Percentiles rank a stretch among this genome's conserved stretches.
Conservation (phyloP, 2,888 invertebrate genomes). For the Ophion costatus region DNA sequence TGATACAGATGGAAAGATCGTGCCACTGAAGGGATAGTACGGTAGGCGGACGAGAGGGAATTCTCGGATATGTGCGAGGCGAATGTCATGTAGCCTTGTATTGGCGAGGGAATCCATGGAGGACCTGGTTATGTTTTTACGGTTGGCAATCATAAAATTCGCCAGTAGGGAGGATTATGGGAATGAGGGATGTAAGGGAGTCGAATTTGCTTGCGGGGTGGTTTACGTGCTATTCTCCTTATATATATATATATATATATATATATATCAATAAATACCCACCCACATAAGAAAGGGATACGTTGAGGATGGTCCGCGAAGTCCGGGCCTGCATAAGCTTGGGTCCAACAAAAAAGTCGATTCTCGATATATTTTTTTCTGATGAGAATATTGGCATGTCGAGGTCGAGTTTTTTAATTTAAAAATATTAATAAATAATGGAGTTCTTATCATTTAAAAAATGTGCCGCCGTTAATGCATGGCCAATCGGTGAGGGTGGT, state of each 20-base stretch:
- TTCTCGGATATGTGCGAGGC: constrained; percentile 5
- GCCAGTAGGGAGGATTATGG: constrained; percentile 63
- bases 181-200: constrained; percentile 50
- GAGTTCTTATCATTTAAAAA: neutral
- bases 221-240: neutral
- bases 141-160: constrained; percentile 77
- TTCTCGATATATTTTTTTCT: no score
- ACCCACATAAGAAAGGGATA: neutral
- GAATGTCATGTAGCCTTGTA: neutral
- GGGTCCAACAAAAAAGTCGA: neutral
- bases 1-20: constrained; percentile 20
- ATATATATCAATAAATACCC: no score
- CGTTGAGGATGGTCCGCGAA: no score
- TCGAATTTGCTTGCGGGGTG: constrained; percentile 61
- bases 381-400: no score
- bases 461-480: no score
- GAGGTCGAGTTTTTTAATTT: no score
- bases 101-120: no score
- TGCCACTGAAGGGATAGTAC: constrained; percentile 13
- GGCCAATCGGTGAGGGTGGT: no score
- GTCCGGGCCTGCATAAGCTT: no score
- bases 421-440: no score
- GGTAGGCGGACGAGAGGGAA: constrained; percentile 36
- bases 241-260: neutral
- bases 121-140: constrained; percentile 38